Percentiles rank a stretch among this genome's conserved stretches.
Conservation (phyloP, 2,888 invertebrate genomes). For the Dasypolia templi region DNA sequence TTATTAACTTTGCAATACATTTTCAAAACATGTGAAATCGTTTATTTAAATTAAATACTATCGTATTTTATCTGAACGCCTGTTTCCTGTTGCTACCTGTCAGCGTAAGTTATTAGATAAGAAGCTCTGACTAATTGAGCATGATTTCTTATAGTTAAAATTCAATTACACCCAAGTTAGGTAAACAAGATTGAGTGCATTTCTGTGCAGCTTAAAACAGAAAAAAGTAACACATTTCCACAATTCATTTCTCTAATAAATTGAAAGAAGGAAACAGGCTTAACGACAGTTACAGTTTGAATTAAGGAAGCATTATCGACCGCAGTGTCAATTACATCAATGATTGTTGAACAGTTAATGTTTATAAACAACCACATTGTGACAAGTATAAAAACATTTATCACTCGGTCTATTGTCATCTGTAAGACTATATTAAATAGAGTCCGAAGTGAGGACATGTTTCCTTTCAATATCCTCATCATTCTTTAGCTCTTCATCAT, state of each 20-base stretch:
- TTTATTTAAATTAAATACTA: neutral
- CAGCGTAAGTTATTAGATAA: neutral
- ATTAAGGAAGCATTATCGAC: constrained; percentile 23
- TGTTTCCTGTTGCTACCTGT: neutral
- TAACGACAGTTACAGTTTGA: neutral
- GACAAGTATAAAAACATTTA: constrained; percentile 24
- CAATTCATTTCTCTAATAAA: constrained; percentile 24
- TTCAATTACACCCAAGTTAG: neutral
- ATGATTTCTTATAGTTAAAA: constrained; percentile 3
- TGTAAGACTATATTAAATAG: neutral
- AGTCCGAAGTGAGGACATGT: neutral
- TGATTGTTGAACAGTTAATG: constrained; percentile 15
- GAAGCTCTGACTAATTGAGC: neutral
- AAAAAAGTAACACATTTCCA: constrained; percentile 8
- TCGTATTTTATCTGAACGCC: too few relatives aligned
- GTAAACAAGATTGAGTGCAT: constrained; percentile 3
- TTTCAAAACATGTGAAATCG: neutral
- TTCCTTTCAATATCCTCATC: neutral
- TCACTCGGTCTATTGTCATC: constrained; percentile 16
- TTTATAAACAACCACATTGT: constrained; percentile 44
- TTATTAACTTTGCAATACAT: neutral
- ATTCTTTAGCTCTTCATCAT: neutral
- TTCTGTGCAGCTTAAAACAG: neutral
- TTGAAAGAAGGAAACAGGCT: neutral
- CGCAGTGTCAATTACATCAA: constrained; percentile 7